Base-by-base conservation (phyloP, 2,113 vertebrate species). In the Cottus gobio region DNA sequence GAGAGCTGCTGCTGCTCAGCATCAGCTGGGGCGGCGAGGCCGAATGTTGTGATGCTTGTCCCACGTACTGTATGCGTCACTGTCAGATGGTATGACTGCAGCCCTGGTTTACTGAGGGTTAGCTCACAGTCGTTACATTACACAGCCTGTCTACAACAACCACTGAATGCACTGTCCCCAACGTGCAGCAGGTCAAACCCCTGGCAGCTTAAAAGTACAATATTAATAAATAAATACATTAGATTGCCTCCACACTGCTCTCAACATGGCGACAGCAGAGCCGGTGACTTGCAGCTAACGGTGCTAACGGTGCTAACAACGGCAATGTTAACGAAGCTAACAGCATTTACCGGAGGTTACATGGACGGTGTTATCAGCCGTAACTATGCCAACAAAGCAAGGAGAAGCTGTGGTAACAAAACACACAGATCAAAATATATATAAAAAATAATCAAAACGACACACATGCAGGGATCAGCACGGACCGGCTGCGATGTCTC, bases 11-110 rank as follows among this genome's bases (percentile, higher is more conserved):
- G 3, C 30, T 67, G 30, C 46, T 18, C 42, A n/a, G 11, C n/a
- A 44, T 26, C 22, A 36, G 48, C 56, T 63, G n/a, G 2, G 18
- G 30, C 16, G 22, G 54, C 7, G 3, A 18, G 16, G 46, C 11
- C 61, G 36, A 57, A 22, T 42, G 52, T 34, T 79, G 74, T 60
- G 34, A 58, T 70, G n/a, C 52, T 70, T 66, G 0, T 65, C 26
- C 9, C 56, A 62, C n/a, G 16, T 10, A 26, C 56, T 37, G 71
- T 30, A 30, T 57, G 34, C 36, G 22, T 54, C 26, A n/a, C 16
- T 39, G 50, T 26, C 8, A 52, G n/a, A n/a, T n/a, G n/a, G n/a
- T n/a, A n/a, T n/a, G n/a, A n/a, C n/a, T n/a, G n/a, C 15, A 30
- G 48, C 28, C 15, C 22, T 8, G 12, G 15, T 57, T 63, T 5